A percentile compares a stretch with the other conserved stretches of the same genome.
Evolutionary conservation across 2,797 vertebrate species (phyloP).

Genomic region (Pelodytes ibericus): DNA sequence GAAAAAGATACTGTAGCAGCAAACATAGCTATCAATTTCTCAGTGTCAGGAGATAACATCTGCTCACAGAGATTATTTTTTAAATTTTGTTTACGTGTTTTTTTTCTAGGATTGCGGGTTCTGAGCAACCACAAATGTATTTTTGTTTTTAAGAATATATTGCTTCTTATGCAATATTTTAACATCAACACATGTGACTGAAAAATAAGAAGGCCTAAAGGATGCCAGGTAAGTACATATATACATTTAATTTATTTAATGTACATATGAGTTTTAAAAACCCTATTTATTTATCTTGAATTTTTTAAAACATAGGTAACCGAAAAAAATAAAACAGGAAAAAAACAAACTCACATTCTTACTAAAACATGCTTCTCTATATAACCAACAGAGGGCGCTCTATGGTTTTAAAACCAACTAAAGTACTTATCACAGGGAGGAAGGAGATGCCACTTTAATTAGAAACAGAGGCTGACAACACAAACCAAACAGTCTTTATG

Average conservation of each 20-base stretch:
- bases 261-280: not conserved
- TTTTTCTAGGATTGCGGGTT: too few species aligned
- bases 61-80: conserved; percentile 41
- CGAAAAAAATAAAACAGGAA: not conserved
- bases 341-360: not conserved
- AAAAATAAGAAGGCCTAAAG: not conserved
- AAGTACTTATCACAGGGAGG: conserved; percentile 44
- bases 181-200: not conserved
- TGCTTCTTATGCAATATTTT: not conserved
- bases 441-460: conserved; percentile 52
- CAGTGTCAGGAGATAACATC: conserved; percentile 42
- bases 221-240: conserved; percentile 51
- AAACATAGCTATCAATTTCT: conserved; percentile 59
- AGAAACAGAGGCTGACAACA: conserved; percentile 60
- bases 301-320: not conserved
- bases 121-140: not conserved
- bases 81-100: conserved; percentile 30
- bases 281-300: not conserved
- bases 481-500: conserved; percentile 72
- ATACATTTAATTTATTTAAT: conserved; percentile 4
- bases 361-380: not conserved
- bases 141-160: conserved; percentile 32
- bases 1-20: conserved; percentile 49
- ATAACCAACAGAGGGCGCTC: conserved; percentile 78
- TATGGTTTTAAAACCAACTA: conserved; percentile 68